These are phyloP conservation scores for Poeciliopsis turrubarensis DNA, from an alignment of 2,113 vertebrate species.

Conservation along the genomic window DNA sequence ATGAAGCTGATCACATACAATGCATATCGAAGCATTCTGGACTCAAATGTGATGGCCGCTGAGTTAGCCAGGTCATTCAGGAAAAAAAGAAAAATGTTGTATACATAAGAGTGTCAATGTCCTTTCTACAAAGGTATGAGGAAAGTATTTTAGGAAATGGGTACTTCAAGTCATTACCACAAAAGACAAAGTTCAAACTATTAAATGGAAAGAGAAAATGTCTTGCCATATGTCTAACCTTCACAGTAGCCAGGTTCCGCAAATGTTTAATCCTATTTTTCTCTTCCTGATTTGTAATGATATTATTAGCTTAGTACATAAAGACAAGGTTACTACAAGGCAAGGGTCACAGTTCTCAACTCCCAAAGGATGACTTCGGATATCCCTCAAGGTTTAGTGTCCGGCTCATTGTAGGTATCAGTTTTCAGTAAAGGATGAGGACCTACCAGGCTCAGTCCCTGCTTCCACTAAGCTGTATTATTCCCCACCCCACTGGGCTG, in stretches of 20 bases:
- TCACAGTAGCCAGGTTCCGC: conserved; percentile 25
- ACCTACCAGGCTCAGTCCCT: conserved; percentile 55
- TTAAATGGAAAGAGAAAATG: too few species aligned
- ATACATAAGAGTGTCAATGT: too few species aligned
- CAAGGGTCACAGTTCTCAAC: conserved; percentile 52
- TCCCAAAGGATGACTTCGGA: conserved; percentile 63
- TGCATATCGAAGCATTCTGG: too few species aligned
- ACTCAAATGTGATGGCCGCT: too few species aligned
- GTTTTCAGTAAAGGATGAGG: conserved; percentile 58
- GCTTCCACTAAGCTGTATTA: conserved; percentile 62
- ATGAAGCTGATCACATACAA: too few species aligned
- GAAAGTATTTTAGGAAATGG: too few species aligned
- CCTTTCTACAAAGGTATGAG: too few species aligned
- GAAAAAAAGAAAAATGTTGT: too few species aligned
- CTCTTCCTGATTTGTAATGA: conserved; percentile 31
- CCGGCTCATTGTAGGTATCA: conserved; percentile 61
- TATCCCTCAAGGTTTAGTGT: conserved; percentile 63
- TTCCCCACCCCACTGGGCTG: conserved; percentile 74
- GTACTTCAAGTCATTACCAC: too few species aligned
- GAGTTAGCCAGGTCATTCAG: too few species aligned
- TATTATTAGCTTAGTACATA: conserved; percentile 59
- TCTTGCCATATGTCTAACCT: too few species aligned
- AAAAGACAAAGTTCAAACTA: too few species aligned
- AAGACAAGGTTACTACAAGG: conserved; percentile 62
- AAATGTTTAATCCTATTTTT: conserved; percentile 28